These are phyloP conservation scores for Drosophila pectinifera DNA, from an alignment of 1,140 invertebrate species.

Conservation along the genomic window DNA sequence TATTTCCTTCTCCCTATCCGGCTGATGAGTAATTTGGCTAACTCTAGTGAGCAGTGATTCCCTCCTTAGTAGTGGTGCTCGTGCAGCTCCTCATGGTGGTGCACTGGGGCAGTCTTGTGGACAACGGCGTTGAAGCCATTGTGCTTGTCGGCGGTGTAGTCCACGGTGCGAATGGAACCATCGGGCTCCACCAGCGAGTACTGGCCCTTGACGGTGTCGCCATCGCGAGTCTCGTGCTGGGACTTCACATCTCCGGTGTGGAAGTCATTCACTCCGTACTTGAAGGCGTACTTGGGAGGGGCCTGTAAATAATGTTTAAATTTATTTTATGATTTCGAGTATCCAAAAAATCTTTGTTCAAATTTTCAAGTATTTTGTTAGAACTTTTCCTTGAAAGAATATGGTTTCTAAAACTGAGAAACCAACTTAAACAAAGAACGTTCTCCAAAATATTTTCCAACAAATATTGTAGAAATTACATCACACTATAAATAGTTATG, in stretches of 20 bases:
- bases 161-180: slow-evolving; percentile 86
- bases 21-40: slow-evolving; percentile 77
- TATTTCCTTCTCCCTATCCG: slow-evolving; percentile 13
- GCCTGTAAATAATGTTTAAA: slow-evolving; percentile 57
- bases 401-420: too few relatives aligned
- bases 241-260: slow-evolving; percentile 86
- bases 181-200: slow-evolving; percentile 87
- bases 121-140: slow-evolving; percentile 88
- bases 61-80: slow-evolving; percentile 59
- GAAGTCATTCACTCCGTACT: slow-evolving; percentile 86
- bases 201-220: slow-evolving; percentile 86
- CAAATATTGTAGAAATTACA: too few relatives aligned
- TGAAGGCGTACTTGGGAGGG: slow-evolving; percentile 86
- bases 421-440: too few relatives aligned
- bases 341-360: too few relatives aligned
- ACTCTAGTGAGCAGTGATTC: slow-evolving; percentile 60
- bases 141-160: slow-evolving; percentile 86
- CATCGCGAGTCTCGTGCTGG: slow-evolving; percentile 86
- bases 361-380: too few relatives aligned
- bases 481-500: too few relatives aligned
- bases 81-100: slow-evolving; percentile 81
- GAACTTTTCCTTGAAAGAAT: too few relatives aligned
- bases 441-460: too few relatives aligned
- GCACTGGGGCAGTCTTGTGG: slow-evolving; percentile 87
- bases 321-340: background rate